Base-by-base conservation (phyloP, 2,113 vertebrate species). In the Ariopsis seemanni region DNA sequence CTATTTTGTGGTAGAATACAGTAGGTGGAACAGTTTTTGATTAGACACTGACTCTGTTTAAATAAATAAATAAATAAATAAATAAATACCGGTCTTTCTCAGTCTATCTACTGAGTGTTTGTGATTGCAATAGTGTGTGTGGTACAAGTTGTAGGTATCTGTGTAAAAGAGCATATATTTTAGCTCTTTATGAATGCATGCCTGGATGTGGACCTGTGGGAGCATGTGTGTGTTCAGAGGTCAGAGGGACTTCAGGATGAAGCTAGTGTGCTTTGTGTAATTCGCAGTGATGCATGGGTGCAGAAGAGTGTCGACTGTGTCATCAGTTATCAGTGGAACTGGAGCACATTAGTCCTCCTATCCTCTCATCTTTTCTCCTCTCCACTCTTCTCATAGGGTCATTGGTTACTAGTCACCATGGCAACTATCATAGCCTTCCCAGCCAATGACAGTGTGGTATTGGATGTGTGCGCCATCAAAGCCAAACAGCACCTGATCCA, bases 341-440 rank as follows among this genome's bases (percentile, higher is more conserved):
- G 84, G 55, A 84, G 83, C 48, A 89, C 48, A 60, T 77, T 8
- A 67, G 55, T 86, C 53, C 34, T 72, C 0, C 65, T 58, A 7
- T 71, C 63, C 50, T 83, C 63, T 86, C 52, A 27, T 71, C 55
- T 25, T 25, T 74, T 50, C 34, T 57, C 12, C 55, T 85, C 67
- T 86, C 67, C 58, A 72, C 55, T 69, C 53, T 42, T 50, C 42
- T 60, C 58, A 67, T 17, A 53, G 78, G 71, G 78, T 89, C 72
- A 82, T 85, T 74, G 58, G 65, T 74, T 74, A 74, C 58, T 42
- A 14, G 81, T 91, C 78, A 86, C 90, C 86, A 91, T 86, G 58
- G 88, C 82, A 91, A 91, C 90, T 87, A n/a, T 34, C 62, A 9
- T 81, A 60, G 74, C 75, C 80, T 85, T 69, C 22, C 42, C 34